Evolutionary conservation across 2,113 vertebrate genomes (phyloP).

Genomic region (Chloropsis hardwickii): DNA sequence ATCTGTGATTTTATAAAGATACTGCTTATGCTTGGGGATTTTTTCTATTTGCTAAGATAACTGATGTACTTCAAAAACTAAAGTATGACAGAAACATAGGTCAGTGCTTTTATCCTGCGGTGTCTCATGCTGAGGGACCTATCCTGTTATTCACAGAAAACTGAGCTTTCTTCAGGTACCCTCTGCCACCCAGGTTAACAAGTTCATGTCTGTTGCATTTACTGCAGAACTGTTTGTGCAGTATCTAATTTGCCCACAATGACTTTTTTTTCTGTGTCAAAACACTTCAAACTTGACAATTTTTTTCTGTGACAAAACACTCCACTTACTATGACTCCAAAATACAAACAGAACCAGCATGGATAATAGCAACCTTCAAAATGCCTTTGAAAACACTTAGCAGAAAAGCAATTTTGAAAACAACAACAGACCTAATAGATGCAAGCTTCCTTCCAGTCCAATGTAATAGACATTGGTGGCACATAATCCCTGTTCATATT

Average conservation of each 20-base stretch:
- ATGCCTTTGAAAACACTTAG: background rate
- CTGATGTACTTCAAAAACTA: background rate
- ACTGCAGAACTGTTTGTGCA: background rate
- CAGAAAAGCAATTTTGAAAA: background rate
- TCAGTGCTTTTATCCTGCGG: background rate
- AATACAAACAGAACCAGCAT: background rate
- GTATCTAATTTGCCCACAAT: background rate
- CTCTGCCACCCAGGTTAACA: background rate
- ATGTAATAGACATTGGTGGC: background rate
- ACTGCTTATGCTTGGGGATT: background rate
- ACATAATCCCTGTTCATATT: background rate
- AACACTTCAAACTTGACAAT: background rate
- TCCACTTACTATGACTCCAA: background rate
- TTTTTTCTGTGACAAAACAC: background rate
- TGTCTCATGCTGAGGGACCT: background rate
- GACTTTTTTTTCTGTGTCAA: background rate
- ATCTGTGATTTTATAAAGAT: background rate
- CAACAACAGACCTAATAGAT: background rate
- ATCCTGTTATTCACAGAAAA: background rate
- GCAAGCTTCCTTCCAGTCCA: background rate
- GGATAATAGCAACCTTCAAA: background rate
- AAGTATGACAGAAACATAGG: background rate
- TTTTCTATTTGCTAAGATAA: background rate
- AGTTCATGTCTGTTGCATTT: background rate
- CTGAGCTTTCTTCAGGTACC: background rate